Conservation (phyloP, 1,140 invertebrate genomes). For the Ceratosolen solmsi region DNA sequence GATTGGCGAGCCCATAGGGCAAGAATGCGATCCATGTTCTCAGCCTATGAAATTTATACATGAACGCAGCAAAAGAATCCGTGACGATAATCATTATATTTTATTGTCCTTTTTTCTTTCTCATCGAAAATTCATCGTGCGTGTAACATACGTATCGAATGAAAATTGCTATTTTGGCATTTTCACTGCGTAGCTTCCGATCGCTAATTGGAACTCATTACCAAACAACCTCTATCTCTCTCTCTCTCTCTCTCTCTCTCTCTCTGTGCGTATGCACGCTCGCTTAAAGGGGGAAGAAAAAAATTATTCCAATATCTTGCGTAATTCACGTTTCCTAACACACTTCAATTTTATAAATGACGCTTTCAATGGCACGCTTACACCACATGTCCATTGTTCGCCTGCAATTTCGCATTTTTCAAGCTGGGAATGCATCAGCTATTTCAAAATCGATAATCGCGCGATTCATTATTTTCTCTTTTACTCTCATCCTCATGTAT, state of each 20-base stretch:
- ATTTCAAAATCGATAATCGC: too few species aligned
- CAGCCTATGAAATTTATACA: constrained; percentile 26
- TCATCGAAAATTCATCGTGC: background rate
- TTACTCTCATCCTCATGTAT: too few species aligned
- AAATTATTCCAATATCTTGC: too few species aligned
- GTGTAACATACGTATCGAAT: background rate
- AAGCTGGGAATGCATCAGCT: background rate
- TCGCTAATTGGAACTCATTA: background rate
- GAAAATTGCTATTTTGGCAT: background rate
- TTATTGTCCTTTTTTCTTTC: too few species aligned
- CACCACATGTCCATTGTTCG: background rate
- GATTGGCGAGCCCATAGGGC: too few species aligned
- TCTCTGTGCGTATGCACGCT: background rate
- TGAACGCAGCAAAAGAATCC: constrained; percentile 8
- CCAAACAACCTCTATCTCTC: background rate
- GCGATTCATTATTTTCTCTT: too few species aligned
- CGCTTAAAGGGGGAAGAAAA: background rate
- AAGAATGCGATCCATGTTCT: constrained; percentile 43
- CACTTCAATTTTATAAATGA: background rate
- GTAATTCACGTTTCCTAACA: background rate
- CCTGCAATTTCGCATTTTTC: background rate
- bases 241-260: background rate
- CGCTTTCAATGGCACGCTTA: background rate
- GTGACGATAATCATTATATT: background rate
- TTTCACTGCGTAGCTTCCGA: background rate